Evolutionary conservation across 2,888 invertebrate species (phyloP), one percentile per base, ranked within the genome.

Genomic region (Nymphalis polychloros): DNA sequence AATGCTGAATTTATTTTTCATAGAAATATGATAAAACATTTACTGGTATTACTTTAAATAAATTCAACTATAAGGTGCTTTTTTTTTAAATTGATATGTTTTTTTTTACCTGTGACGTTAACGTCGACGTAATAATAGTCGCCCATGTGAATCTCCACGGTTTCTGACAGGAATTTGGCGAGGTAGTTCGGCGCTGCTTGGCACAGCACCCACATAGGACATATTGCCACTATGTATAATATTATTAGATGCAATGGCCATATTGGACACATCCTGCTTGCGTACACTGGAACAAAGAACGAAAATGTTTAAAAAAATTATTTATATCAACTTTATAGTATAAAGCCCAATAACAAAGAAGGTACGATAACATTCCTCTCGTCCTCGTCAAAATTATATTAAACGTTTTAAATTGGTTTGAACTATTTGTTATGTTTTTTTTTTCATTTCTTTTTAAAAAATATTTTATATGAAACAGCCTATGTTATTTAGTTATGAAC

Each of bases 221-320:
- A 89, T 67, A 94, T 75, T 47, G 93, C 87, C 77, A 94, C 81
- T 52, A 93, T 77, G 81, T 94, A 94, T 75, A 94, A 81, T 69
- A 94, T 77, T 63, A 94, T 85, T 70, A 94, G 86, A 81, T 94
- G 94, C 41, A 94, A 79, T 47, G 94, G 94, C 94, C 94, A 94
- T 79, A 94, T 86, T 6, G 94, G 94, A 89, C 94, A 94, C 94
- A 94, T 94, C 73, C 72, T 87, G 81, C 73, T 79, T 76, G 73
- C 27, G 61, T 61, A 66, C 76, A 75, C 77, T 78, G 81, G 69
- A 67, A 80, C 73, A 70, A 73, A 75, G 59, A 59, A 20, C 47
- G 52, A 35, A 67, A 17, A 61, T 27, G 8, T 16, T n/a, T 48
- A n/a, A 60, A 50, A 16, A 35, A 3, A 35, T n/a, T n/a, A n/a